Percentiles rank a stretch among this genome's conserved stretches.
phyloP scores from a whole-genome alignment of 2,797 vertebrate genomes.

The Gouania willdenowi region DNA sequence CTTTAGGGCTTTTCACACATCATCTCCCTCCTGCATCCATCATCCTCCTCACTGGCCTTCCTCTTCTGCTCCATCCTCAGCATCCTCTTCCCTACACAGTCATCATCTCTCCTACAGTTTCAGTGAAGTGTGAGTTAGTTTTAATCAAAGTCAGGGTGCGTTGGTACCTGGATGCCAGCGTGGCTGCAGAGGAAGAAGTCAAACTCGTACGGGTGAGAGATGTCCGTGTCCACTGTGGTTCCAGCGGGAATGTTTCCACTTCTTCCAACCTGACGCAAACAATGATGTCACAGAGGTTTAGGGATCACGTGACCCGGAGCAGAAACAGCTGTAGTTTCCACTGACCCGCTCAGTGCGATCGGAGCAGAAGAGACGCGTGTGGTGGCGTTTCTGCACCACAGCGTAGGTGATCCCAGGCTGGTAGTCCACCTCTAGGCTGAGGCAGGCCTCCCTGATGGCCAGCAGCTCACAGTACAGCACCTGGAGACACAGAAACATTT shows the following conservation, averaged over 20 bases:
- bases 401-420: slow-evolving; percentile 98
- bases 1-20: no score
- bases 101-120: no score
- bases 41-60: no score
- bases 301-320: no score
- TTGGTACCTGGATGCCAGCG: slow-evolving; percentile 94
- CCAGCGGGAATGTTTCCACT: slow-evolving; percentile 98
- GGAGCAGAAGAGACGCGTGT: slow-evolving; percentile 93
- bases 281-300: no score
- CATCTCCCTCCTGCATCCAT: no score
- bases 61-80: no score
- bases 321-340: no score
- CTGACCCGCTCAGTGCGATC: slow-evolving; percentile 95
- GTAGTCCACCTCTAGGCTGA: slow-evolving; percentile 95
- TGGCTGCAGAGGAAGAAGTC: slow-evolving; percentile 99
- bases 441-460: slow-evolving; percentile 95
- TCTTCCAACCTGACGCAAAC: slow-evolving; percentile 95
- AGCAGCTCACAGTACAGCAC: slow-evolving; percentile 96
- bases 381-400: slow-evolving; percentile 95
- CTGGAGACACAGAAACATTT: slow-evolving; percentile 47
- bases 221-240: slow-evolving; percentile 96
- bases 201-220: slow-evolving; percentile 97
- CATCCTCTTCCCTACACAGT: no score
- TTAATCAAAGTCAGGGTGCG: not conserved
- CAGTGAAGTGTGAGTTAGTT: no score